A percentile compares a stretch with the other conserved stretches of the same genome.
These are phyloP conservation scores for Polydrusus tereticollis DNA, from an alignment of 2,888 invertebrate genomes.

Conservation along the genomic window DNA sequence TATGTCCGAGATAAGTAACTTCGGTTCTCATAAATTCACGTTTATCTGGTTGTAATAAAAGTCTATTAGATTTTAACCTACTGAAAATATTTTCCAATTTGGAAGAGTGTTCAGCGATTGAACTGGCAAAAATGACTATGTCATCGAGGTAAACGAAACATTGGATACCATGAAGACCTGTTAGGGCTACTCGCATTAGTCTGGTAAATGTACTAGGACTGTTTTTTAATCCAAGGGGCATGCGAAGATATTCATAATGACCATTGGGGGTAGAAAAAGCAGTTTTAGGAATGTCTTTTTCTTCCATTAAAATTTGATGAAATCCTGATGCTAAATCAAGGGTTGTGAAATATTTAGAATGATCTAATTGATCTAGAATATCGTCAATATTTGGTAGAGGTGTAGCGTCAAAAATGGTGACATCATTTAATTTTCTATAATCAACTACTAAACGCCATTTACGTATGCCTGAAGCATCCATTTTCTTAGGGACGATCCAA, in stretches of 20 bases:
- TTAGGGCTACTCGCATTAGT: too few relatives aligned
- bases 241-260: slow-evolving; percentile 61
- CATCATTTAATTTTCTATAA: too few relatives aligned
- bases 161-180: slow-evolving; percentile 40
- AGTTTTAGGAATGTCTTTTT: slow-evolving; percentile 59
- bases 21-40: too few relatives aligned
- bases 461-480: too few relatives aligned
- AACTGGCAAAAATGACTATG: too few relatives aligned
- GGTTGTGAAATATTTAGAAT: slow-evolving; percentile 61
- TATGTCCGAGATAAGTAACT: too few relatives aligned
- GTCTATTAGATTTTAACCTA: slow-evolving; percentile 53
- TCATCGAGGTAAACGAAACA: too few relatives aligned
- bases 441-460: too few relatives aligned
- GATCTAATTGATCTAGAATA: slow-evolving; percentile 62
- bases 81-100: slow-evolving; percentile 56
- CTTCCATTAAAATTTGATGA: slow-evolving; percentile 56
- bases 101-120: slow-evolving; percentile 54
- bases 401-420: slow-evolving; percentile 55
- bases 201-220: too few relatives aligned
- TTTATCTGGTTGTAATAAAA: slow-evolving; percentile 55
- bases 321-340: too few relatives aligned
- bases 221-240: too few relatives aligned
- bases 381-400: slow-evolving; percentile 61
- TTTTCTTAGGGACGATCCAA: too few relatives aligned
- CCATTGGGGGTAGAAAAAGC: slow-evolving; percentile 59